Conservation (phyloP, 2,888 invertebrate species). For the Bibio marci region DNA sequence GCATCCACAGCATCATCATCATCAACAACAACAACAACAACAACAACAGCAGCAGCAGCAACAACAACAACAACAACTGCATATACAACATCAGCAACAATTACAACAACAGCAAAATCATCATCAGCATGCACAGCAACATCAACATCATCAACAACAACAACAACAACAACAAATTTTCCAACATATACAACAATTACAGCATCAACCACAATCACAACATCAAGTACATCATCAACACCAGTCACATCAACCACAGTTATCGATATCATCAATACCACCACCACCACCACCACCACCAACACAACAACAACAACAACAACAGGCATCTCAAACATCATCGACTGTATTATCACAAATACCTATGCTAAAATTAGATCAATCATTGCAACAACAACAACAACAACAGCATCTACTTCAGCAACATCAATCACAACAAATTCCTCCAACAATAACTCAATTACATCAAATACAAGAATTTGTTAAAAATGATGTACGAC, state of each 20-base stretch:
- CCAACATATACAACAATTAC: not conserved
- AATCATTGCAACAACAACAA: too few relatives aligned
- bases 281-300: not conserved
- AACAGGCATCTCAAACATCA: not conserved
- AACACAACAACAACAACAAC: constrained; percentile 2
- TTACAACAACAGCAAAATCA: not conserved
- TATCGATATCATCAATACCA: constrained; percentile 1
- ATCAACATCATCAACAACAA: too few relatives aligned
- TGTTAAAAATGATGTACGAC: too few relatives aligned
- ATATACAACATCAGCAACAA: constrained; percentile 4
- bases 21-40: constrained; percentile 2
- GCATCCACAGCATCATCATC: not conserved
- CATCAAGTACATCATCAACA: not conserved
- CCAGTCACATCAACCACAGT: not conserved
- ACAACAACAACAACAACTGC: not conserved
- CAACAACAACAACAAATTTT: too few relatives aligned
- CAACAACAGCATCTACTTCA: too few relatives aligned
- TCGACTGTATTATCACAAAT: constrained; percentile 1
- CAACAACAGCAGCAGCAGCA: not conserved
- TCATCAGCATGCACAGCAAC: not conserved
- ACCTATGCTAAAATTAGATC: too few relatives aligned
- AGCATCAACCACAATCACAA: not conserved
- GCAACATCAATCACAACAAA: too few relatives aligned
- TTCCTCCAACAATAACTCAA: too few relatives aligned
- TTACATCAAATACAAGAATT: too few relatives aligned